Evolutionary conservation across 2,113 vertebrate genomes (phyloP).

Genomic region (Chiloscyllium plagiosum): DNA sequence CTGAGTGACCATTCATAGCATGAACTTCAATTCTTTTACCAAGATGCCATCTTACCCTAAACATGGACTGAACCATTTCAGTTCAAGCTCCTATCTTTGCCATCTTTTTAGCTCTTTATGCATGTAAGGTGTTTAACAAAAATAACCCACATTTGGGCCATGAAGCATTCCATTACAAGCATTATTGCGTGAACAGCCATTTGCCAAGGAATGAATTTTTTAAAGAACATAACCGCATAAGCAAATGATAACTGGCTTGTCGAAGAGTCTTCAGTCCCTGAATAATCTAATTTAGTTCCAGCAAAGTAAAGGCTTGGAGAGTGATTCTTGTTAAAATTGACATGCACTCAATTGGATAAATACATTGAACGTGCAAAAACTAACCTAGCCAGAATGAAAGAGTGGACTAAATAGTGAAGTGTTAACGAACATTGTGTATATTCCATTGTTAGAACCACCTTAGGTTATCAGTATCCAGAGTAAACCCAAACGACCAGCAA

Average conservation of each 20-base stretch:
- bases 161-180: not conserved
- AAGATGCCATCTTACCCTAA: too few relatives aligned
- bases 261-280: not conserved
- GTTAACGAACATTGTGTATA: not conserved
- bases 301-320: not conserved
- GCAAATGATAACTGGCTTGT: not conserved
- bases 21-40: too few relatives aligned
- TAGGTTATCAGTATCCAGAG: too few relatives aligned
- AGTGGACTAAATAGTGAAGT: not conserved
- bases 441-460: too few relatives aligned
- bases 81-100: too few relatives aligned
- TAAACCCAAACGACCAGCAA: too few relatives aligned
- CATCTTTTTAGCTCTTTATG: too few relatives aligned
- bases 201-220: not conserved
- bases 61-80: too few relatives aligned
- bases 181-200: not conserved
- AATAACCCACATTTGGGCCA: too few relatives aligned
- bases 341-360: not conserved
- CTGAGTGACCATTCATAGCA: too few relatives aligned
- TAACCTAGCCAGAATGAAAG: not conserved
- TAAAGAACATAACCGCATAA: not conserved
- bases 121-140: too few relatives aligned
- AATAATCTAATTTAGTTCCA: not conserved
- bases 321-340: not conserved
- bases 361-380: not conserved